Percentiles rank a stretch among this genome's conserved stretches.
Conservation (phyloP, 2,797 vertebrate species). For the Esox masquinongy region DNA sequence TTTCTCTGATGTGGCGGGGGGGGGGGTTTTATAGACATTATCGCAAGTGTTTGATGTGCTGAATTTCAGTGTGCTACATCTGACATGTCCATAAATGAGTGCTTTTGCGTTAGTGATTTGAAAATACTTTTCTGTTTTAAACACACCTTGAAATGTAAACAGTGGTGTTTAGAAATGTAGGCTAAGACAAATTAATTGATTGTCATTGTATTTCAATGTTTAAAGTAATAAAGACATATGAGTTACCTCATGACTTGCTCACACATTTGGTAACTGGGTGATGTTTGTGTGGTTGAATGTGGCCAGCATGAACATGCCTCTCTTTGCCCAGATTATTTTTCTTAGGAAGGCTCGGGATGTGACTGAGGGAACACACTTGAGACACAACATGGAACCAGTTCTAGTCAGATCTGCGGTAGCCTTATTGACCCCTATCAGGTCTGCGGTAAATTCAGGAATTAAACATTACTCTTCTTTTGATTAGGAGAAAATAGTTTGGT, state of each 20-base stretch:
- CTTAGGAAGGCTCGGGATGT: slow-evolving; percentile 36
- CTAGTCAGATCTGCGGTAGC: slow-evolving; percentile 34
- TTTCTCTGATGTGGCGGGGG: too few species aligned
- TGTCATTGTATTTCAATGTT: background rate
- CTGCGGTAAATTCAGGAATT: too few species aligned
- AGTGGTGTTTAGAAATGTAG: background rate
- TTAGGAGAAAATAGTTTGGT: background rate
- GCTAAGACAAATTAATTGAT: background rate
- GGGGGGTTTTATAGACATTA: too few species aligned
- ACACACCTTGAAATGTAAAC: background rate
- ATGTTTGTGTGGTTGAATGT: background rate
- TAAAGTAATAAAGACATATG: background rate
- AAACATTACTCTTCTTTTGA: background rate
- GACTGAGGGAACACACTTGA: slow-evolving; percentile 17
- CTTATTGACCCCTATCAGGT: slow-evolving; percentile 8
- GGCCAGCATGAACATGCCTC: slow-evolving; percentile 31
- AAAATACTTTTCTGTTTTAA: background rate
- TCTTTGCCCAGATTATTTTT: slow-evolving; percentile 33
- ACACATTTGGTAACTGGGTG: slow-evolving; percentile 1
- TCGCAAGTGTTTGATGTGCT: too few species aligned
- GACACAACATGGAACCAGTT: slow-evolving; percentile 3
- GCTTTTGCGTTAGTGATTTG: background rate
- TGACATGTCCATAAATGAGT: background rate
- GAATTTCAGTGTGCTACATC: too few species aligned
- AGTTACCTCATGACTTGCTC: background rate